Conservation (phyloP, 2,113 vertebrate genomes). For the Cochlearius cochlearius region DNA sequence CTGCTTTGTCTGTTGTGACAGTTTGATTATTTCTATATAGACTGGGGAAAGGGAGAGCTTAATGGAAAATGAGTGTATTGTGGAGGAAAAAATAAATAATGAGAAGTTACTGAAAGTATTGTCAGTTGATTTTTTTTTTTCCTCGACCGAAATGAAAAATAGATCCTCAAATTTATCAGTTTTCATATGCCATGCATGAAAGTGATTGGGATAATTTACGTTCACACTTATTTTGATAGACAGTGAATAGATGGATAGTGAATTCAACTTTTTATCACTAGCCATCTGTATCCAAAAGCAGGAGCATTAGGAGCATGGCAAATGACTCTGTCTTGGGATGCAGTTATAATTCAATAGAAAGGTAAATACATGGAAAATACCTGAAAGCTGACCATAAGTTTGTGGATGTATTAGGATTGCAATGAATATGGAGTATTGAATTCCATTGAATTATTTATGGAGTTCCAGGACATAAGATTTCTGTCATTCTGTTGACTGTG, state of each 20-base stretch:
- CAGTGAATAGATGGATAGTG: slow-evolving; percentile 8
- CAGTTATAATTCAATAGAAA: not conserved
- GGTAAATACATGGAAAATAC: not conserved
- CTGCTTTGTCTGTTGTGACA: not conserved
- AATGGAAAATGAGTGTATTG: not conserved
- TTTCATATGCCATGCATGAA: not conserved
- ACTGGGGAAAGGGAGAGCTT: not conserved
- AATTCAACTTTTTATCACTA: not conserved
- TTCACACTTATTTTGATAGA: slow-evolving; percentile 49
- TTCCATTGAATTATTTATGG: slow-evolving; percentile 27
- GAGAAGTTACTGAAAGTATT: not conserved
- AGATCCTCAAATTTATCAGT: not conserved
- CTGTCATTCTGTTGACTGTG: slow-evolving; percentile 40
- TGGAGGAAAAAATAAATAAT: not conserved
- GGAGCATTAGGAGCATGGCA: not conserved
- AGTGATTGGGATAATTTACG: slow-evolving; percentile 12
- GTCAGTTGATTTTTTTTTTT: not conserved
- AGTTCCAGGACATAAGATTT: slow-evolving; percentile 26
- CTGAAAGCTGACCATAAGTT: not conserved
- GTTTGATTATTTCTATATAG: not conserved
- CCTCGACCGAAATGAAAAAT: not conserved
- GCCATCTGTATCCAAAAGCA: slow-evolving; percentile 42
- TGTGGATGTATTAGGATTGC: not conserved
- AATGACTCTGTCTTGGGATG: not conserved
- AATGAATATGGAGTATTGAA: not conserved